These are phyloP conservation scores for Oscheius sp. DNA, from an alignment of 2,888 invertebrate species.

Conservation along the genomic window DNA sequence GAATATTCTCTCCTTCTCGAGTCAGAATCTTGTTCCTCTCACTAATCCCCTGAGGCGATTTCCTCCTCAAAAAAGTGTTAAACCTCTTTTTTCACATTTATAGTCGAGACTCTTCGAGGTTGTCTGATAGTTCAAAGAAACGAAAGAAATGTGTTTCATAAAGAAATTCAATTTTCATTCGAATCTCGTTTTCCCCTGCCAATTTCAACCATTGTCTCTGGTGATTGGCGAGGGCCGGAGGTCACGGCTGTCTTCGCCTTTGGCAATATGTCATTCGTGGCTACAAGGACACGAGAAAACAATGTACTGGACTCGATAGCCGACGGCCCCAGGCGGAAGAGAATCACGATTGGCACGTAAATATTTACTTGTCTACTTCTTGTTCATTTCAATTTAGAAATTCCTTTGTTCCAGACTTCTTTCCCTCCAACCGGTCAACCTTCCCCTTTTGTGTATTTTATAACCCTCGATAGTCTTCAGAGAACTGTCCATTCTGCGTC, in stretches of 20 bases:
- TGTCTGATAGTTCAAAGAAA: not conserved
- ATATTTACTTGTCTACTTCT: too few species aligned
- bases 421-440: too few species aligned
- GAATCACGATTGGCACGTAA: too few species aligned
- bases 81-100: not conserved
- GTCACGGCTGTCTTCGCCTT: constrained; percentile 8
- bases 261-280: constrained; percentile 5
- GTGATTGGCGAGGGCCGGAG: constrained; percentile 9
- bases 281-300: constrained; percentile 22
- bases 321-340: not conserved
- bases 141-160: not conserved
- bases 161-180: not conserved
- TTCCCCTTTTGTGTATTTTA: too few species aligned
- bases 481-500: too few species aligned
- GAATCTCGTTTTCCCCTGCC: not conserved
- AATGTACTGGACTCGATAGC: constrained; percentile 25
- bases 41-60: too few species aligned
- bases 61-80: not conserved
- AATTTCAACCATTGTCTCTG: not conserved
- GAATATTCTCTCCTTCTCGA: too few species aligned
- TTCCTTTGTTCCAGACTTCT: too few species aligned
- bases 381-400: not conserved
- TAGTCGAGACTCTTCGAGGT: constrained; percentile 20
- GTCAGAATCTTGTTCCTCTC: too few species aligned
- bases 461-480: too few species aligned